Evolutionary conservation across 23 tunicate species (phyloP), one percentile per base, ranked within the genome.

Genomic region (Trididemnum nubilum): DNA sequence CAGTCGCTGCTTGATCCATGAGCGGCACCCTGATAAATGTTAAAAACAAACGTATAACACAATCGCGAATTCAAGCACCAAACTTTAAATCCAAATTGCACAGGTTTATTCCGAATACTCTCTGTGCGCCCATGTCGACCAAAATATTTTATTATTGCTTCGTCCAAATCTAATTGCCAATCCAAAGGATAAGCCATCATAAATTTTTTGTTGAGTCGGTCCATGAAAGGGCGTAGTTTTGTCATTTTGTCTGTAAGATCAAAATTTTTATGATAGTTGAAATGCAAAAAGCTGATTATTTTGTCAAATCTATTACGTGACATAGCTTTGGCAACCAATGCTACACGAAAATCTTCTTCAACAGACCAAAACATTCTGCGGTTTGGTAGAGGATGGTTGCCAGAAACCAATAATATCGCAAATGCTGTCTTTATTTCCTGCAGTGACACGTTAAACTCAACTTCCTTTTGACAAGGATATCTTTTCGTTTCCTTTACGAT

Each of bases 281-380:
- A 67, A 33, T 67, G 74, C 19, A 67, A 31, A 67, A 31, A 67
- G 15, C 25, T 21, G 26, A 67, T 31, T 30, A 67, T 67, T 24
- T 67, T 67, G 18, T 67, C 74, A 67, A 67, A 67, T 24, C n/a
- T 32, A n/a, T 67, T 32, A 7, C 54, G 54, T 44, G 54, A 44
- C 54, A 44, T 44, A 15, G 54, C 54, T 9, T 44, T 44, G 9
- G 54, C 54, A 9, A 44, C 54, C 15, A 7, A 44, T 44, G 54
- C 12, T 15, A 44, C 15, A 15, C 54, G 54, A 44, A 44, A 44
- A 44, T 44, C 54, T 44, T 44, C 15, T 44, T 44, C 54, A 44
- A 44, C 54, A 15, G 54, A 44, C 54, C 54, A 44, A 44, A 44
- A 44, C 54, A 44, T 44, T 44, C 54, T 44, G 9, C 54, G 54